These are phyloP conservation scores for Lordiphosa fenestrarum DNA, from an alignment of 2,888 invertebrate genomes.

Conservation along the genomic window DNA sequence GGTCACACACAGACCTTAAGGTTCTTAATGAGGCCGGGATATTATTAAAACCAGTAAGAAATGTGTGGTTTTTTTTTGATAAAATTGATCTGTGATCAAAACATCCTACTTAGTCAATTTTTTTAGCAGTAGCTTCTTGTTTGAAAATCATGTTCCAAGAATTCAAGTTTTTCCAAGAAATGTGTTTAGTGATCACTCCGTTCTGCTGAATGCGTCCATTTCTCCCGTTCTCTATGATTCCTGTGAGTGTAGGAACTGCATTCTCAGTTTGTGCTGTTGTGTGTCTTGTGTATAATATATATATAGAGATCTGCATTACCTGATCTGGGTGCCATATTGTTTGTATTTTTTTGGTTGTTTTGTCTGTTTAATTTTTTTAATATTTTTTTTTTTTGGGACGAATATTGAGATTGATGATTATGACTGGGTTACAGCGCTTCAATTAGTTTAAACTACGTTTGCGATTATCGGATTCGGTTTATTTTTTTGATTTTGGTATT, in stretches of 20 bases:
- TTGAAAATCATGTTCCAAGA: no score
- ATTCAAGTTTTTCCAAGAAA: no score
- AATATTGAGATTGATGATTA: constrained; percentile 10
- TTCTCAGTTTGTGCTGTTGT: constrained; percentile 18
- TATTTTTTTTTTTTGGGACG: constrained; percentile 14
- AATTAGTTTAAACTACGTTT: constrained; percentile 47
- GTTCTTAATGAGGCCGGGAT: no score
- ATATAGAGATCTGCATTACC: constrained; percentile 19
- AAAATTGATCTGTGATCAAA: no score
- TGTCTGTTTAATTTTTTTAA: constrained; percentile 23
- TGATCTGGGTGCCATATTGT: constrained; percentile 11
- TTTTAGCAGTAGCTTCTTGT: no score
- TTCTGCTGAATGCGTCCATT: no score
- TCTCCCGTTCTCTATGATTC: background rate
- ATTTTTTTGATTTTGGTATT: constrained; percentile 14
- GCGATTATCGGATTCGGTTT: constrained; percentile 11
- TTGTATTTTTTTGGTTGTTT: constrained; percentile 37
- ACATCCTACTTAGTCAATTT: no score
- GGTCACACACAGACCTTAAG: no score
- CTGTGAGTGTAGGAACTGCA: background rate
- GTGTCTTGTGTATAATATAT: constrained; percentile 24
- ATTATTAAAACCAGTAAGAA: no score
- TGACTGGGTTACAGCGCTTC: constrained; percentile 43
- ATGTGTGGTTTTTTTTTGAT: no score
- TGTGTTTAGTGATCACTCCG: no score